A percentile compares a stretch with the other conserved stretches of the same genome.
These are phyloP conservation scores for Hirtodrosophila duncani DNA, from an alignment of 2,888 invertebrate genomes.

Conservation along the genomic window DNA sequence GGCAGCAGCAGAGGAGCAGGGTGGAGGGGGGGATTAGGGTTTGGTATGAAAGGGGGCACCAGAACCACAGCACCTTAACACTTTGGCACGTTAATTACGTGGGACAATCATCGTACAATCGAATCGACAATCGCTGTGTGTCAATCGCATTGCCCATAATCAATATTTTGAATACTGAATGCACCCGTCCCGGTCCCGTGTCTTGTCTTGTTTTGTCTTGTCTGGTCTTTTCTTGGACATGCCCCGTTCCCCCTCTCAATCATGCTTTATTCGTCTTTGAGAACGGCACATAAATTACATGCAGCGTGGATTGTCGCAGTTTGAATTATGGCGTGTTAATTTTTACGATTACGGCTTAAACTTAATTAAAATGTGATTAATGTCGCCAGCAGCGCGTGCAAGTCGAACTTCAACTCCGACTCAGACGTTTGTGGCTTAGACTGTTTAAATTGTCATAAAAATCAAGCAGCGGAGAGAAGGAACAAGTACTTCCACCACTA, in stretches of 20 bases:
- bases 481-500: neutral
- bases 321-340: slow-evolving; percentile 71
- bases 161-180: slow-evolving; percentile 64
- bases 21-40: slow-evolving; percentile 13
- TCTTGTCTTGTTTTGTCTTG: too few relatives aligned
- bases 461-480: slow-evolving; percentile 10
- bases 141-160: slow-evolving; percentile 63
- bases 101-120: slow-evolving; percentile 47
- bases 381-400: slow-evolving; percentile 30
- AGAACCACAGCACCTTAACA: slow-evolving; percentile 59
- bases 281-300: slow-evolving; percentile 56
- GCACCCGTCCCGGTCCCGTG: neutral
- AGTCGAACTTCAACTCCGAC: slow-evolving; percentile 2
- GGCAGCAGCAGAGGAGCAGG: neutral
- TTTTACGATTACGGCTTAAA: slow-evolving; percentile 70
- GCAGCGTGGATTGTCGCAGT: slow-evolving; percentile 67
- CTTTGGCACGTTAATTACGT: slow-evolving; percentile 69
- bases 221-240: too few relatives aligned
- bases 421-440: slow-evolving; percentile 31
- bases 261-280: neutral
- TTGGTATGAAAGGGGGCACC: neutral
- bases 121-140: slow-evolving; percentile 62
- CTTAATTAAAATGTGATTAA: slow-evolving; percentile 71
- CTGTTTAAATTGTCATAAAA: slow-evolving; percentile 68
- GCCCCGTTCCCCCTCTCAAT: neutral